Base-by-base conservation (phyloP, 2,888 invertebrate species). In the Limenitis camilla region DNA sequence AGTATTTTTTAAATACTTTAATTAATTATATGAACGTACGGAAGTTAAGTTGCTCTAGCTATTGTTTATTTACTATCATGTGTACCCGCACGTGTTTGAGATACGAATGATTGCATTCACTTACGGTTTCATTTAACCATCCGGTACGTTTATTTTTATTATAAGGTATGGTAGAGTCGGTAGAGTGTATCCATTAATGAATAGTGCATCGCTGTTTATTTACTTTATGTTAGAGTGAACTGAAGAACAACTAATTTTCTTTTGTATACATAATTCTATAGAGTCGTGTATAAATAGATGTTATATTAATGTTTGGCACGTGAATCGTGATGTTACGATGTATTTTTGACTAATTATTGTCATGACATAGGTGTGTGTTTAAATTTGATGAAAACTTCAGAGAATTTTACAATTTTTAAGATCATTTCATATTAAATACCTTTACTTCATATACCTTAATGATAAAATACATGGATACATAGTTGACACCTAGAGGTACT, bases 1-100 rank as follows among this genome's bases (percentile, higher is more conserved):
- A 95, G 95, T 93, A 86, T 77, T 68, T 56, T 65, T 68, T 67
- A 61, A 55, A 61, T 66, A 65, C 61, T 63, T 60, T 63, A 19
- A 61, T 53, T 52, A 52, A 40, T 52, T 58, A 36, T 35, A 36
- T 27, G 9, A 38, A 32, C 29, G 9, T 9, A 36, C 6, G 3
- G 9, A 5, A 42, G 5, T 30, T 29, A 35, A 19, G 6, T n/a
- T n/a, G 19, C n/a, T 31, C 28, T 5, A 28, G 7, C 30, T 36
- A 39, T 59, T 49, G 59, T 68, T 64, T 67, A 62, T 69, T 69
- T 69, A 70, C 69, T 60, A 61, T 56, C 48, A 11, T 31, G 39
- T n/a, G 49, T 45, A 50, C 58, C 58, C 38, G 61, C 61, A 55
- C 61, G 62, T 67, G 66, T 66, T 61, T 63, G 58, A 53, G 62